These are phyloP conservation scores for Leguminivora glycinivorella DNA, from an alignment of 1,140 invertebrate genomes.

Conservation along the genomic window DNA sequence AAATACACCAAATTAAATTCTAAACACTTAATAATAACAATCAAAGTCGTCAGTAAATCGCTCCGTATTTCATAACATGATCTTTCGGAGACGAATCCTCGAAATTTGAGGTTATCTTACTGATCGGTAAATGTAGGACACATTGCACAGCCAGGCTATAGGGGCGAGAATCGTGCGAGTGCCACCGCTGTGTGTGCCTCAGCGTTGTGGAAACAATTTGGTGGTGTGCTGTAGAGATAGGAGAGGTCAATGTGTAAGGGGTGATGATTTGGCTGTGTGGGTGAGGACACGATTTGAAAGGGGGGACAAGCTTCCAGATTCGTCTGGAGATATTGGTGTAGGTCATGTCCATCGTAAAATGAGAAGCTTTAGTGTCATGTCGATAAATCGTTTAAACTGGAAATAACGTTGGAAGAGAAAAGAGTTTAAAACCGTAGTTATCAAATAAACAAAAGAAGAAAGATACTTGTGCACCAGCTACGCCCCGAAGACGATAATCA, in stretches of 20 bases:
- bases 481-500: no score
- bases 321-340: slow-evolving; percentile 1
- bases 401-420: no score
- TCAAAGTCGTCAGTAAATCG: slow-evolving; percentile 30
- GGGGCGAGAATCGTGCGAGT: slow-evolving; percentile 56
- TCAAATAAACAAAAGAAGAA: no score
- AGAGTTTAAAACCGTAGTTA: no score
- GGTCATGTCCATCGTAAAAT: neutral
- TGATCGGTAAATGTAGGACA: slow-evolving; percentile 70
- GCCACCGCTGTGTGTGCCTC: slow-evolving; percentile 48
- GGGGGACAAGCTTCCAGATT: neutral
- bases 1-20: slow-evolving; percentile 41
- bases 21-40: slow-evolving; percentile 24
- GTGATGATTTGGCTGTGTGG: slow-evolving; percentile 33
- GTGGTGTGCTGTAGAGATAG: slow-evolving; percentile 31
- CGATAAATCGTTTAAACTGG: no score
- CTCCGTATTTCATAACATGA: slow-evolving; percentile 37
- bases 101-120: slow-evolving; percentile 72
- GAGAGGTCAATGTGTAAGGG: slow-evolving; percentile 27
- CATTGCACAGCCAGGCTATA: slow-evolving; percentile 56
- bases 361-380: no score
- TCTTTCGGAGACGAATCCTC: slow-evolving; percentile 50
- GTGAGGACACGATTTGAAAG: slow-evolving; percentile 25
- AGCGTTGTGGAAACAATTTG: slow-evolving; percentile 32
- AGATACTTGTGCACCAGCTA: no score